phyloP scores from a whole-genome alignment of 2,797 vertebrate species.

The Fistularia commersonii region DNA sequence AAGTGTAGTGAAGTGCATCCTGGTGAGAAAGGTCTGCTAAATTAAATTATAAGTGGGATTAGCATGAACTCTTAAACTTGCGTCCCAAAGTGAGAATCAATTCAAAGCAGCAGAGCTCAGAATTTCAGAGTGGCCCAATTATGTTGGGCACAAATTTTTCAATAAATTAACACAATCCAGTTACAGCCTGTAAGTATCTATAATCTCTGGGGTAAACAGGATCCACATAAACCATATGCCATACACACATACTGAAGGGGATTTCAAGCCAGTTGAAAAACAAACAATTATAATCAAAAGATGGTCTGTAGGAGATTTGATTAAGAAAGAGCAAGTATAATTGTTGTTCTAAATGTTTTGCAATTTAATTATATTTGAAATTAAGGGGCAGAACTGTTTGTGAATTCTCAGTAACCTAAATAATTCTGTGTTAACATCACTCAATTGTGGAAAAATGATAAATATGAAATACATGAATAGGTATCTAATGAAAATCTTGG shows the following conservation, averaged over 20 bases:
- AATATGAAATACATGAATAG: too few relatives aligned
- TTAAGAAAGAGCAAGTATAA: not conserved
- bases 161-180: slow-evolving; percentile 42
- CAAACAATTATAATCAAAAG: not conserved
- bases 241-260: slow-evolving; percentile 8
- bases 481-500: too few relatives aligned
- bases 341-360: not conserved
- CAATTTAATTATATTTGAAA: too few relatives aligned
- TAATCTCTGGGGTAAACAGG: slow-evolving; percentile 28
- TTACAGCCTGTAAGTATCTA: slow-evolving; percentile 40
- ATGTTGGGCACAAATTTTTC: slow-evolving; percentile 45
- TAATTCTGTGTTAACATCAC: too few relatives aligned
- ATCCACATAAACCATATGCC: not conserved
- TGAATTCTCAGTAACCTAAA: too few relatives aligned
- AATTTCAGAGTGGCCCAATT: slow-evolving; percentile 43
- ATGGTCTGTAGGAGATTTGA: not conserved
- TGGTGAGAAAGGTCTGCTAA: too few relatives aligned
- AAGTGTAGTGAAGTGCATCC: not conserved
- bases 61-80: slow-evolving; percentile 8
- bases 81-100: slow-evolving; percentile 14
- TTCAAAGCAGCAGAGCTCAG: slow-evolving; percentile 40
- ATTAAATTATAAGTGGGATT: slow-evolving; percentile 2
- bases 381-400: too few relatives aligned
- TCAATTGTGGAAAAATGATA: too few relatives aligned
- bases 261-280: slow-evolving; percentile 19